Evolutionary conservation across 2,888 invertebrate genomes (phyloP).

Genomic region (Rotaria socialis): DNA sequence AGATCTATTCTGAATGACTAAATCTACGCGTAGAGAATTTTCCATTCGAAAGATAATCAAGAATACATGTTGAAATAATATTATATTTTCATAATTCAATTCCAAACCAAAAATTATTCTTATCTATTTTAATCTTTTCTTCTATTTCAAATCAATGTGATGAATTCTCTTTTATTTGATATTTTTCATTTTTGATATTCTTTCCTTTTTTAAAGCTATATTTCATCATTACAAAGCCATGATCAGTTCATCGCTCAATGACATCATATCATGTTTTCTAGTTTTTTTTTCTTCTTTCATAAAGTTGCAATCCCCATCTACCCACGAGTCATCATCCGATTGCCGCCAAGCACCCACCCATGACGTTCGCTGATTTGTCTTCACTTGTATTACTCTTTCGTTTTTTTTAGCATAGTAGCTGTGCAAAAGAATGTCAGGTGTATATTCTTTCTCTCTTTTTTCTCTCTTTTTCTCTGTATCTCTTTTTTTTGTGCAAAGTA

Average conservation of each 20-base stretch:
- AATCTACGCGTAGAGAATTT: too few relatives aligned
- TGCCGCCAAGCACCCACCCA: not conserved
- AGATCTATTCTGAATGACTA: too few relatives aligned
- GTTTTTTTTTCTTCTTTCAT: not conserved
- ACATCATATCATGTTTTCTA: not conserved
- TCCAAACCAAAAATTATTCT: too few relatives aligned
- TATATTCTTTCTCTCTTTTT: not conserved
- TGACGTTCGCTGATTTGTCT: not conserved
- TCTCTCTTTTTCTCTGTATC: not conserved
- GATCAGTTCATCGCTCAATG: slow-evolving; percentile 1
- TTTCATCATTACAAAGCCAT: not conserved
- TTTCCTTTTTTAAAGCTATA: too few relatives aligned
- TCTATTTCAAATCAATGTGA: not conserved
- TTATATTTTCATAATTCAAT: too few relatives aligned
- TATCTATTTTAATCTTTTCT: too few relatives aligned
- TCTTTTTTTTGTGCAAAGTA: not conserved
- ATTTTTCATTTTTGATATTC: not conserved
- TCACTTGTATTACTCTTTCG: too few relatives aligned
- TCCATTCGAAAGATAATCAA: too few relatives aligned
- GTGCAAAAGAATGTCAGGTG: not conserved
- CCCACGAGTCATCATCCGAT: not conserved
- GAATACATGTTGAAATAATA: too few relatives aligned
- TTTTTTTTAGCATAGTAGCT: not conserved
- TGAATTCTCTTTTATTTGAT: not conserved
- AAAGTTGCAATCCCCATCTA: not conserved